Evolutionary conservation across 2,113 vertebrate species (phyloP), one percentile per base, ranked within the genome.

Genomic region (cattle (Bos taurus)): DNA sequence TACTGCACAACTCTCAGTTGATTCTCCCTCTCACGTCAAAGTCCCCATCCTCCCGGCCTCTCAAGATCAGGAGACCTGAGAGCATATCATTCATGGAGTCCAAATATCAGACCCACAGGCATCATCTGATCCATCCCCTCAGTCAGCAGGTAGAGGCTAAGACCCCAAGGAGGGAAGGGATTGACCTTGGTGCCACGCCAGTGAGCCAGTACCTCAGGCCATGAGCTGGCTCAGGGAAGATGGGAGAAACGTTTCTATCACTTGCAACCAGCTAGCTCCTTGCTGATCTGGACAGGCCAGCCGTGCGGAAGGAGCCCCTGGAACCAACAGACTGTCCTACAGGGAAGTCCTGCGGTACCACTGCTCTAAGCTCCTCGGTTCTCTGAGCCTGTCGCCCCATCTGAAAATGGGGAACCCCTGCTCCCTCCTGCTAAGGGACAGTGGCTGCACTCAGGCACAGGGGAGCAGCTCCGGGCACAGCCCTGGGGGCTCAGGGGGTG

Each of bases 1-100:
- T 4, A 6, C 6, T 0, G 2, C n/a, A 16, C 0, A 0, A 7
- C 15, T 23, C 60, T 26, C 43, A 0, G 11, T 5, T 4, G 57
- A n/a, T 8, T 64, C 91, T 2, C n/a, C 17, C 28, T 21, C 6
- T 13, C 3, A 21, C 0, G 0, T 50, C 5, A 7, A 48, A 14
- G 67, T 2, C 28, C 57, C 48, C 4, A 2, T 36, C 19, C 43
- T 67, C 62, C 40, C 36, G 21, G 3, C 57, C 43, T 96, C 6
- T 0, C 2, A 2, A 3, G 59, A 21, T 25, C 16, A 2, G 60
- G 52, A 19, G 26, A 16, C 52, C 46, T 19, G 2, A 80, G 48
- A 87, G 10, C 19, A 14, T 6, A 11, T 3, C 8, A 2, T 2
- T 10, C 25, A 67, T 7, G 33, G n/a, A 30, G n/a, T 21, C 88